Percentiles rank a stretch among this genome's conserved stretches.
Evolutionary conservation across 1,140 invertebrate species (phyloP).

Genomic region (Leptinotarsa texana): DNA sequence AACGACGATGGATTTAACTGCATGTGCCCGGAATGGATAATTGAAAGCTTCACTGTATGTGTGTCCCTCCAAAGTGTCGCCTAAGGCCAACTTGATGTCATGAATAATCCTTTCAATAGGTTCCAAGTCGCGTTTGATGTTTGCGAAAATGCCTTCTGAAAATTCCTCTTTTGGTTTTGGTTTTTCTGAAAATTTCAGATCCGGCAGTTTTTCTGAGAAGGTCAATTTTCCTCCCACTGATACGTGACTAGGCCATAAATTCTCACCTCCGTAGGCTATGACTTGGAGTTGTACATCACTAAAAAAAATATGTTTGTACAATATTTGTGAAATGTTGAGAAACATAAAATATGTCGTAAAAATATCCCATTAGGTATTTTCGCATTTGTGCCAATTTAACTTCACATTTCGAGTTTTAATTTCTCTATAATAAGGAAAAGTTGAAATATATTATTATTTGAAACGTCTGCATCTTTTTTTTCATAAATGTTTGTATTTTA

Average conservation of each 20-base stretch:
- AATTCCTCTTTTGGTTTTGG: constrained; percentile 32
- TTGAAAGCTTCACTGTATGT: constrained; percentile 62
- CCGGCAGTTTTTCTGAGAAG: constrained; percentile 60
- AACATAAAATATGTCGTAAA: too few relatives aligned
- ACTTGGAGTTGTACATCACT: constrained; percentile 64
- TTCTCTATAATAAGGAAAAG: too few relatives aligned
- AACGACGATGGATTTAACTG: constrained; percentile 63
- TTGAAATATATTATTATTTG: too few relatives aligned
- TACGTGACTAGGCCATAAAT: constrained; percentile 62
- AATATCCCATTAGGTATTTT: too few relatives aligned
- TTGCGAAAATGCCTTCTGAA: not conserved
- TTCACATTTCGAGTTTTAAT: too few relatives aligned
- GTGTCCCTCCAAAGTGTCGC: constrained; percentile 52
- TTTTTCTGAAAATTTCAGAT: constrained; percentile 58
- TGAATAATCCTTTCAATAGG: constrained; percentile 23
- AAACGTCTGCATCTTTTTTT: too few relatives aligned
- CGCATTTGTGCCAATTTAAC: too few relatives aligned
- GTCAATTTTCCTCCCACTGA: constrained; percentile 61
- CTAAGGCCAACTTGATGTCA: constrained; percentile 41
- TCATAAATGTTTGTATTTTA: too few relatives aligned
- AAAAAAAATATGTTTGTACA: not conserved
- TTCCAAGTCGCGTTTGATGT: constrained; percentile 6
- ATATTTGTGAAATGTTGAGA: not conserved
- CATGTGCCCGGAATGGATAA: constrained; percentile 66
- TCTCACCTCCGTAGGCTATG: constrained; percentile 61